phyloP scores from a whole-genome alignment of 2,113 vertebrate genomes.

The Grus americana region DNA sequence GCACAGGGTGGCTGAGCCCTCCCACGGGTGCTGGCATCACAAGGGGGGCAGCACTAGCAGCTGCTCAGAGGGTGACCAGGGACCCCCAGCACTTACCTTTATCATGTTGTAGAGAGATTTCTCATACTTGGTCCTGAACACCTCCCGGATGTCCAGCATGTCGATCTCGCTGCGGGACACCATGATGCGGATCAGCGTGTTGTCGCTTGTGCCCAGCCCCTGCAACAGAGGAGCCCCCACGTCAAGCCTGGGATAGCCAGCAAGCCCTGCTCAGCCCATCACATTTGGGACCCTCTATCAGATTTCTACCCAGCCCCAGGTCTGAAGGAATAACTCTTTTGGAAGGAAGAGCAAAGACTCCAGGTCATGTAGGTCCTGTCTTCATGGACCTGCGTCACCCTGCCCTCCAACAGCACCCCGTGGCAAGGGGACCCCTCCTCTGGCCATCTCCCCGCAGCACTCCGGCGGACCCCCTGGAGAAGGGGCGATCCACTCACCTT shows the following conservation, averaged over 20 bases:
- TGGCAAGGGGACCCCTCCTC: not conserved
- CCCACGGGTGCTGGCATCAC: accelerated
- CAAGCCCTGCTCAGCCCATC: not conserved
- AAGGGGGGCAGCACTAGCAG: not conserved
- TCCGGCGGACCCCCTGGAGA: not conserved
- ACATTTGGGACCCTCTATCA: not conserved
- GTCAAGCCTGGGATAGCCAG: not conserved
- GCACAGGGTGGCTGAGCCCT: not conserved
- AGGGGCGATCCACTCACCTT: constrained; percentile 79
- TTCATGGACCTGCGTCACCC: not conserved
- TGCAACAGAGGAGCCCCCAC: constrained; percentile 20
- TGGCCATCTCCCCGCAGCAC: accelerated
- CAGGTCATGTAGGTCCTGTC: not conserved
- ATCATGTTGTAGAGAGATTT: constrained; percentile 96
- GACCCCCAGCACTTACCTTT: constrained; percentile 71
- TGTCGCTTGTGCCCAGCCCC: constrained; percentile 93
- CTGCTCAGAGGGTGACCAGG: accelerated
- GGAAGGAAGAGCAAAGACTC: not conserved
- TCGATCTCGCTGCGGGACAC: constrained; percentile 92
- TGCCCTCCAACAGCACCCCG: not conserved
- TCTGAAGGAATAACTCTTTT: not conserved
- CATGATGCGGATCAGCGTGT: constrained; percentile 97
- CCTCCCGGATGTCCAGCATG: constrained; percentile 95
- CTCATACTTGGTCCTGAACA: constrained; percentile 91
- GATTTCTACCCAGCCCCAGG: not conserved